Percentiles rank a stretch among this genome's conserved stretches.
phyloP scores from a whole-genome alignment of 1,140 invertebrate genomes.

The Heterodera carotae region DNA sequence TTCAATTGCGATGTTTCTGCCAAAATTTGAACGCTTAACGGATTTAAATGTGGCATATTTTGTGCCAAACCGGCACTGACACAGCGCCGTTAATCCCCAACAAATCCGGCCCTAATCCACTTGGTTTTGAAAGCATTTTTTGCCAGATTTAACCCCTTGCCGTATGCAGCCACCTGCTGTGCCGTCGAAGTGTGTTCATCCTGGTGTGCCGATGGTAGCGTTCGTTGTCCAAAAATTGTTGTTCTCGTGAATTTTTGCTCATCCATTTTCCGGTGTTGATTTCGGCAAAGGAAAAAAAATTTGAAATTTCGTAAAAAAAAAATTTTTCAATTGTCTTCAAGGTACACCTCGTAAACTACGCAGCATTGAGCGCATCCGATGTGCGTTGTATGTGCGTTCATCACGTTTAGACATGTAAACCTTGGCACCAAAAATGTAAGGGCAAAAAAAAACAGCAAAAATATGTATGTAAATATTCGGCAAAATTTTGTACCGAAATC shows the following conservation, averaged over 20 bases:
- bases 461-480: no score
- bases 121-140: background rate
- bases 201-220: constrained; percentile 18
- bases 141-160: background rate
- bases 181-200: constrained; percentile 23
- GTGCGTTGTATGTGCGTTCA: constrained; percentile 52
- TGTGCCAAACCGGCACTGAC: no score
- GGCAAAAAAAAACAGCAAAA: no score
- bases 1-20: background rate
- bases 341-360: background rate
- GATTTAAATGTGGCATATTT: background rate
- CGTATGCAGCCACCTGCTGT: background rate
- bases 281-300: background rate
- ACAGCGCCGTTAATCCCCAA: no score
- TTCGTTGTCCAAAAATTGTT: constrained; percentile 26
- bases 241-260: background rate
- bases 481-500: no score
- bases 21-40: background rate
- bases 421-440: background rate
- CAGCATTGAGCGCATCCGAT: constrained; percentile 42
- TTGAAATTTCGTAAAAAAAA: background rate
- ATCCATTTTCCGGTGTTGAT: background rate
- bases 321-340: background rate
- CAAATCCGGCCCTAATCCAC: no score
- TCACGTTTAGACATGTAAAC: constrained; percentile 58